A percentile compares a stretch with the other conserved stretches of the same genome.
phyloP scores from a whole-genome alignment of 2,888 invertebrate genomes.

The Altica lythri region DNA sequence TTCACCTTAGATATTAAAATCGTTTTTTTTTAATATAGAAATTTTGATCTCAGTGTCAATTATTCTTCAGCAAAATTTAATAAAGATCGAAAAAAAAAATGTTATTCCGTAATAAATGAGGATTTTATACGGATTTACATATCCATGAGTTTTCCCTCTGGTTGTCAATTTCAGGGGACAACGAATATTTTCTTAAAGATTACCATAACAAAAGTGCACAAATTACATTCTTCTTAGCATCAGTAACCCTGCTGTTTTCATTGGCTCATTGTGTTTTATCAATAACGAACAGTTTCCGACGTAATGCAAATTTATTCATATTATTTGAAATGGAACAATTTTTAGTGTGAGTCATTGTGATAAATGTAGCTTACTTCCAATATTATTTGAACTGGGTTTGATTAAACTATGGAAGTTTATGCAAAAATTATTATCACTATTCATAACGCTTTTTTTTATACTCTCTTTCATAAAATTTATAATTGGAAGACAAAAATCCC shows the following conservation, averaged over 20 bases:
- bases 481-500: too few relatives aligned
- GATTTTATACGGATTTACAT: constrained; percentile 25
- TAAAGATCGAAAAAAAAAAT: constrained; percentile 25
- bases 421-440: too few relatives aligned
- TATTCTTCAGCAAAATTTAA: constrained; percentile 19
- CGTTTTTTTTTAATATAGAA: too few relatives aligned
- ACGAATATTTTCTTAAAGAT: constrained; percentile 19
- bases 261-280: constrained; percentile 16
- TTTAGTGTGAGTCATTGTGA: too few relatives aligned
- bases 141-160: constrained; percentile 19
- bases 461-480: too few relatives aligned
- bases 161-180: constrained; percentile 3
- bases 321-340: not conserved
- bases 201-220: constrained; percentile 28
- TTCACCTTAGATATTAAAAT: too few relatives aligned
- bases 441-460: too few relatives aligned
- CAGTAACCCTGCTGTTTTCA: constrained; percentile 16
- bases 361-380: too few relatives aligned
- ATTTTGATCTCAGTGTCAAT: constrained; percentile 12
- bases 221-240: constrained; percentile 25
- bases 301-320: constrained; percentile 16
- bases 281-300: constrained; percentile 14
- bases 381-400: too few relatives aligned
- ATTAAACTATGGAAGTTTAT: too few relatives aligned
- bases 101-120: constrained; percentile 21